Evolutionary conservation across 2,888 invertebrate genomes (phyloP).

Genomic region (Gymnocheta viridis): DNA sequence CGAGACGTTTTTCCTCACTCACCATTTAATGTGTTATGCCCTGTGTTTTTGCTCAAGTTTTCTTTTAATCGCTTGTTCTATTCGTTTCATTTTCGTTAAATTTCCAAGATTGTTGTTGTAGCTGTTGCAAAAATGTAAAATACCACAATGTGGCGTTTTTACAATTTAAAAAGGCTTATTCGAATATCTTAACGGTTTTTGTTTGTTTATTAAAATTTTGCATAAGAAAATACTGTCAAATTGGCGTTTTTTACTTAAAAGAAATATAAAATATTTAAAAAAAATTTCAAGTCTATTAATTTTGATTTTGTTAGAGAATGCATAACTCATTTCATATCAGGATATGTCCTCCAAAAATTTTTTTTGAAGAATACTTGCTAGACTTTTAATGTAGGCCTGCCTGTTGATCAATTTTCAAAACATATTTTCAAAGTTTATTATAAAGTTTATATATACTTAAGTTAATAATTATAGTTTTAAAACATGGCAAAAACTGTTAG

Average conservation of each 20-base stretch:
- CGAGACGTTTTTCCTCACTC: slow-evolving; percentile 70
- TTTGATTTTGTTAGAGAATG: too few relatives aligned
- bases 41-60: slow-evolving; percentile 62
- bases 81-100: slow-evolving; percentile 43
- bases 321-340: too few relatives aligned
- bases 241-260: slow-evolving; percentile 18
- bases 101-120: slow-evolving; percentile 2
- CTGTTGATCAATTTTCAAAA: too few relatives aligned
- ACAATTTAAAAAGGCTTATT: not conserved
- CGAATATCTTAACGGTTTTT: slow-evolving; percentile 18
- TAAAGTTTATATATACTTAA: too few relatives aligned
- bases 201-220: slow-evolving; percentile 11
- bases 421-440: too few relatives aligned
- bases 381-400: too few relatives aligned
- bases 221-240: not conserved
- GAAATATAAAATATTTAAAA: too few relatives aligned
- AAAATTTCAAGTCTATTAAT: too few relatives aligned
- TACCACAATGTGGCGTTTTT: slow-evolving; percentile 42
- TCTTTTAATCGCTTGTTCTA: slow-evolving; percentile 49
- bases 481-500: too few relatives aligned
- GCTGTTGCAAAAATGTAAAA: slow-evolving; percentile 53
- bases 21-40: slow-evolving; percentile 69
- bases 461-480: too few relatives aligned
- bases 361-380: too few relatives aligned
- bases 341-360: too few relatives aligned